These are phyloP conservation scores for Etheostoma perlongum DNA, from an alignment of 2,797 vertebrate species.

Conservation along the genomic window DNA sequence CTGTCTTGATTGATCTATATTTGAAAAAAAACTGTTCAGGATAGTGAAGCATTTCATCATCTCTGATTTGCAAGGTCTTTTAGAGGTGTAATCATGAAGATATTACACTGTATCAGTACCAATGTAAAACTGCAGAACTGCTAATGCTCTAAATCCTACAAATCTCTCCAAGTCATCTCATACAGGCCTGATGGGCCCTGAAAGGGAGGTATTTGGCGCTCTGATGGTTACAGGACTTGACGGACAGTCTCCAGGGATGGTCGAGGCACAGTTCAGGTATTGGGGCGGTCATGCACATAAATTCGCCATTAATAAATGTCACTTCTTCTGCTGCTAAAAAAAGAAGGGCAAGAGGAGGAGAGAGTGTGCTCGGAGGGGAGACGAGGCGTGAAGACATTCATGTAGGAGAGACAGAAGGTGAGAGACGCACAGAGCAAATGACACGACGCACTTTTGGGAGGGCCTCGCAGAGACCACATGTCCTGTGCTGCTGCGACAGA, in stretches of 20 bases:
- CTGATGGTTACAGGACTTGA: conserved; percentile 81
- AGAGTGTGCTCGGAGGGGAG: conserved; percentile 46
- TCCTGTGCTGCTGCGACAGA: conserved; percentile 69
- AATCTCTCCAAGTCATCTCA: conserved; percentile 66
- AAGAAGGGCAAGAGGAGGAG: conserved; percentile 68
- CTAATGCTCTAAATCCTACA: conserved; percentile 72
- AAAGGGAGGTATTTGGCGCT: conserved; percentile 77
- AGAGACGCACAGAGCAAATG: conserved; percentile 72
- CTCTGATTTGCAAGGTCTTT: conserved; percentile 44
- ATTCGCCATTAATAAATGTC: conserved; percentile 86
- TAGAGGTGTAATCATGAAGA: conserved; percentile 60
- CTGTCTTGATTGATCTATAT: conserved; percentile 16
- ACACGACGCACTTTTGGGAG: conserved; percentile 69
- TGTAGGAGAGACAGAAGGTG: conserved; percentile 77
- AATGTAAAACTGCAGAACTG: conserved; percentile 64
- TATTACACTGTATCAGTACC: conserved; percentile 68
- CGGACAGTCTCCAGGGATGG: conserved; percentile 78
- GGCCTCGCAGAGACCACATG: conserved; percentile 48
- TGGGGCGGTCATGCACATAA: conserved; percentile 83
- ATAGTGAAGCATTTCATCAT: conserved; percentile 41
- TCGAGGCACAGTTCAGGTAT: conserved; percentile 79
- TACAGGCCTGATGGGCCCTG: conserved; percentile 60
- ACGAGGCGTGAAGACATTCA: conserved; percentile 62
- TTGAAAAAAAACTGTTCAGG: conserved; percentile 9
- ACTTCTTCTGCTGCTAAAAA: conserved; percentile 79